phyloP scores from a whole-genome alignment of 2,113 vertebrate species.

The Heterotilapia buettikoferi region DNA sequence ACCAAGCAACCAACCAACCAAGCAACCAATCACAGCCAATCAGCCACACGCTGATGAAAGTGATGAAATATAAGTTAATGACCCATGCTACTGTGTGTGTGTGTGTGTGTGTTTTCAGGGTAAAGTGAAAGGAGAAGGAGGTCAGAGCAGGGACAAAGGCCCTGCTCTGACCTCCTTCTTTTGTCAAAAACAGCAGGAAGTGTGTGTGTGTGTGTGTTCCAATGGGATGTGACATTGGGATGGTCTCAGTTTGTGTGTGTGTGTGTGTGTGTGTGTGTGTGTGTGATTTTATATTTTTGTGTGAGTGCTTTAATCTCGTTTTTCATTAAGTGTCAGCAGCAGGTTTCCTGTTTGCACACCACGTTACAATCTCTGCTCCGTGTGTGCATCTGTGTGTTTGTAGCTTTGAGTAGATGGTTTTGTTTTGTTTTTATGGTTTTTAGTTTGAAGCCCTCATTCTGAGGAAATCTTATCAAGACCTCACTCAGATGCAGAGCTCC shows the following conservation, averaged over 20 bases:
- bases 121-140: background rate
- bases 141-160: background rate
- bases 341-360: background rate
- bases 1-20: background rate
- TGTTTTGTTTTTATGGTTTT: background rate
- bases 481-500: background rate
- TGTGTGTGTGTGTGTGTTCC: background rate
- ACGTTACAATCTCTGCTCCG: background rate
- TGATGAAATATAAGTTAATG: background rate
- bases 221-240: background rate
- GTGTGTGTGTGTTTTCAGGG: background rate
- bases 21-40: background rate
- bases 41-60: background rate
- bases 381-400: background rate
- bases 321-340: background rate
- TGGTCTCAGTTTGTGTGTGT: background rate
- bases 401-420: background rate
- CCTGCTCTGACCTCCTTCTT: slow-evolving; percentile 31
- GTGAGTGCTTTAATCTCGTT: background rate
- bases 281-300: background rate
- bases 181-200: slow-evolving; percentile 11
- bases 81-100: background rate
- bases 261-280: background rate
- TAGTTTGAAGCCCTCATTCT: background rate
- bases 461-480: background rate